Conservation (phyloP, 2,797 vertebrate species). For the Clarias platycephalus region DNA sequence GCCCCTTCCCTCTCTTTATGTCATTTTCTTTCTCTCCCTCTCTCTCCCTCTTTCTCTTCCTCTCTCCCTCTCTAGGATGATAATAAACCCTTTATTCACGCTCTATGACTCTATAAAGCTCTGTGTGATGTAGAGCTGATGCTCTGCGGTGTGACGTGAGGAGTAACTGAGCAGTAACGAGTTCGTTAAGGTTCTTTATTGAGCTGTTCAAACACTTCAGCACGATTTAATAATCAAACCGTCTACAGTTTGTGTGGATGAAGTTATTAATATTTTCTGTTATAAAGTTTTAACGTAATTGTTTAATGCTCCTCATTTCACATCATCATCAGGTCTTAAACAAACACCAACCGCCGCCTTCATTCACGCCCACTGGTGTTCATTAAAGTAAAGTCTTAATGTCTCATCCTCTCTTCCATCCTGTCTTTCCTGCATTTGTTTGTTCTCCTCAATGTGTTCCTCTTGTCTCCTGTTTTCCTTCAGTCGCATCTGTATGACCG, state of each 20-base stretch:
- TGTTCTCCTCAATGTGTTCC: not conserved
- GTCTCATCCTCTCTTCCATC: not conserved
- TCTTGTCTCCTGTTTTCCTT: not conserved
- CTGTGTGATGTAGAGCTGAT: not conserved
- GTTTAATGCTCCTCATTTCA: too few relatives aligned
- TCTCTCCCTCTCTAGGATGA: conserved; percentile 22
- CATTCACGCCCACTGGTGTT: not conserved
- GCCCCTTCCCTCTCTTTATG: not conserved
- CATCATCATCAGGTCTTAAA: too few relatives aligned
- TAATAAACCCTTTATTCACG: not conserved
- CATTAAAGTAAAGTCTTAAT: not conserved
- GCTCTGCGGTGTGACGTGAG: not conserved
- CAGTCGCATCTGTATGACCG: not conserved
- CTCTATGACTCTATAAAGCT: not conserved
- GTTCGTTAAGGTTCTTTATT: too few relatives aligned
- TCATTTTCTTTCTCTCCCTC: not conserved
- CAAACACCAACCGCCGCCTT: too few relatives aligned
- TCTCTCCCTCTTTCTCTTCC: not conserved
- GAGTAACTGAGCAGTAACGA: not conserved
- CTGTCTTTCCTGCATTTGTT: not conserved
- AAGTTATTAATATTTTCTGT: not conserved
- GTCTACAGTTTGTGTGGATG: not conserved
- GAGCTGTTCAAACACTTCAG: not conserved
- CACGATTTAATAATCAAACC: not conserved
- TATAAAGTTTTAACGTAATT: not conserved